Evolutionary conservation across 2,888 invertebrate genomes (phyloP).

Genomic region (Nymphalis c-album): DNA sequence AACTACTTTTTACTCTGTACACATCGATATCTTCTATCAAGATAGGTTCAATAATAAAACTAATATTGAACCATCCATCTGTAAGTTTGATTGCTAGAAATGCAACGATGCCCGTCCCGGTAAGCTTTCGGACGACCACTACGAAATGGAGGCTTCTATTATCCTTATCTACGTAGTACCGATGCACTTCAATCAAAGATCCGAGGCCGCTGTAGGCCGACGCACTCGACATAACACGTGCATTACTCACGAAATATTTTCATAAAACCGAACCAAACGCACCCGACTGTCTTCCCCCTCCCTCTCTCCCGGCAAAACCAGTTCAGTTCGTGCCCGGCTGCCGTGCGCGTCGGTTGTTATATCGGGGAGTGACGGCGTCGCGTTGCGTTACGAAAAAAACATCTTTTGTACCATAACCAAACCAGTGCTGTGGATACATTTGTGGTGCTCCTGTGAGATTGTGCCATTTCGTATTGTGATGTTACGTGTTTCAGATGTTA

Average conservation of each 20-base stretch:
- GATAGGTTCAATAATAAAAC: conserved; percentile 37
- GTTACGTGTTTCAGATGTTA: conserved; percentile 67
- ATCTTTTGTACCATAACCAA: conserved; percentile 70
- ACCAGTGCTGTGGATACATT: conserved; percentile 76
- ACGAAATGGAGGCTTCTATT: conserved; percentile 49
- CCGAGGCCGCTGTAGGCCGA: conserved; percentile 77
- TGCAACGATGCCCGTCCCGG: conserved; percentile 45
- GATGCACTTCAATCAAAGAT: conserved; percentile 73
- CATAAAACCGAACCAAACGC: conserved; percentile 79
- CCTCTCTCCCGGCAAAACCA: conserved; percentile 65
- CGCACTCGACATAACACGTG: conserved; percentile 80
- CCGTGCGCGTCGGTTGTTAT: conserved; percentile 69
- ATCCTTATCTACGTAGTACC: conserved; percentile 58
- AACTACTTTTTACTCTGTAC: conserved; percentile 15
- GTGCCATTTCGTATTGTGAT: conserved; percentile 71
- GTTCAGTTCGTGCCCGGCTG: conserved; percentile 79
- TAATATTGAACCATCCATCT: conserved; percentile 48
- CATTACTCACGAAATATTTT: conserved; percentile 82
- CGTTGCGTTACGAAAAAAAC: conserved; percentile 75
- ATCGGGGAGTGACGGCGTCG: conserved; percentile 50
- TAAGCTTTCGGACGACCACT: conserved; percentile 7
- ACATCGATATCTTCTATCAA: conserved; percentile 30
- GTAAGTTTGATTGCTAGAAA: conserved; percentile 65
- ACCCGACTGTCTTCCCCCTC: conserved; percentile 63
- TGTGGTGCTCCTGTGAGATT: conserved; percentile 74